Base-by-base conservation (phyloP, 2,113 vertebrate species). In the Peucedramus taeniatus region DNA sequence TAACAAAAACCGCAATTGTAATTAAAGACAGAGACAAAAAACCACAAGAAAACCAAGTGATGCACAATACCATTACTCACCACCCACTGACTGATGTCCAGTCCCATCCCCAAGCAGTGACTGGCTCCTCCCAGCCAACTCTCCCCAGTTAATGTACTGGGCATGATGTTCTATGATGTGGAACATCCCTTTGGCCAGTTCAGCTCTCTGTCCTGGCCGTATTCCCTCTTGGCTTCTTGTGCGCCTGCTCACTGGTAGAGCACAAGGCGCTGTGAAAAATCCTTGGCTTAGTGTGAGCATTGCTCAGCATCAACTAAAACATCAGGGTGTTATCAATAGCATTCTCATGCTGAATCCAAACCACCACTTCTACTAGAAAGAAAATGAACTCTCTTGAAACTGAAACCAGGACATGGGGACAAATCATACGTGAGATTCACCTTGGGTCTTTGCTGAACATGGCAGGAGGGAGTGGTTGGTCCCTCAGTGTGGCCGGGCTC, bases 401-500 rank as follows among this genome's bases (percentile, higher is more conserved):
- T 56, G 31, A 42, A 70, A 70, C 31, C 40, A 49, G 35, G 49
- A 63, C 26, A 42, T 26, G 64, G 28, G 18, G 40, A 45, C 37
- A 45, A 24, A 44, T 31, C 13, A 15, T 12, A 7, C 0, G 0
- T n/a, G 82, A 76, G 31, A 15, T 68, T 49, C 11, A 37, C 40
- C 19, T 54, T 3, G 1, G 9, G 31, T 57, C 39, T 70, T 21
- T 57, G 53, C 57, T 42, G 88, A 23, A 5, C 10, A 0, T 6
- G 56, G 33, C 5, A 11, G 51, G 56, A 77, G 13, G 14, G 49
- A 80, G 49, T 2, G 1, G 13, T 65, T 20, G 35, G 15, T 63
- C 39, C 33, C 15, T 50, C 0, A 0, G 35, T 82, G 27, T 0
- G 1, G 23, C 57, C 26, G 3, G 44, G 10, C 18, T 42, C 30